These are phyloP conservation scores for Aphelocoma coerulescens DNA, from an alignment of 2,113 vertebrate species.

Conservation along the genomic window DNA sequence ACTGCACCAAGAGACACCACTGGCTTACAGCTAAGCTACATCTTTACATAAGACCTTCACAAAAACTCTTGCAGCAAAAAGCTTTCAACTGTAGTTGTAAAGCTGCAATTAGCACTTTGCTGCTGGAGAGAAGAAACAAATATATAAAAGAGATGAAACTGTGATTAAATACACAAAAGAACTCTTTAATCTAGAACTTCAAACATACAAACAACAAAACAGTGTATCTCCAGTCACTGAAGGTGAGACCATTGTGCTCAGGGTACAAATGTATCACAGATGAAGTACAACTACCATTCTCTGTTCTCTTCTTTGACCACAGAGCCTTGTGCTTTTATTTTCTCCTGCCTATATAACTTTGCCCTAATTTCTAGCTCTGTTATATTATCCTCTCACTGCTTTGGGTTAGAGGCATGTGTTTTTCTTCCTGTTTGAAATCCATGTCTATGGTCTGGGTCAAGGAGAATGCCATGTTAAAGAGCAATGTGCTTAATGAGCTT, in stretches of 20 bases:
- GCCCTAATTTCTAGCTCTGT: neutral
- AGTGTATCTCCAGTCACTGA: neutral
- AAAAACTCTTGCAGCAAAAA: neutral
- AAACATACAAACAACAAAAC: neutral
- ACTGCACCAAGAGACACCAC: neutral
- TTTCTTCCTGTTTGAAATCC: neutral
- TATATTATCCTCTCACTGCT: neutral
- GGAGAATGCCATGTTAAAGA: neutral
- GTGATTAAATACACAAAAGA: neutral
- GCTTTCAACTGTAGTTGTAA: neutral
- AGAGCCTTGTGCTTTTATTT: neutral
- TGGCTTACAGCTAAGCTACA: neutral
- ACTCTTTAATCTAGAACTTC: neutral
- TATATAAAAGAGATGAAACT: neutral
- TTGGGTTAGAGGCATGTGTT: neutral
- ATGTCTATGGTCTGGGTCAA: neutral
- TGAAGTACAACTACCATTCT: neutral
- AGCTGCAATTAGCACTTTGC: neutral
- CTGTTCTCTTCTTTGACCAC: neutral
- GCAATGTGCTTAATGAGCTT: neutral
- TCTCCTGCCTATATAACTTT: neutral
- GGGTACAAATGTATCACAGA: neutral
- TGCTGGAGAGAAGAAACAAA: neutral
- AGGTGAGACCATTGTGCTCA: rapidly evolving
- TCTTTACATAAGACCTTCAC: neutral